Base-by-base conservation (phyloP, 2,113 vertebrate species). In the Hippocampus guttulatus region DNA sequence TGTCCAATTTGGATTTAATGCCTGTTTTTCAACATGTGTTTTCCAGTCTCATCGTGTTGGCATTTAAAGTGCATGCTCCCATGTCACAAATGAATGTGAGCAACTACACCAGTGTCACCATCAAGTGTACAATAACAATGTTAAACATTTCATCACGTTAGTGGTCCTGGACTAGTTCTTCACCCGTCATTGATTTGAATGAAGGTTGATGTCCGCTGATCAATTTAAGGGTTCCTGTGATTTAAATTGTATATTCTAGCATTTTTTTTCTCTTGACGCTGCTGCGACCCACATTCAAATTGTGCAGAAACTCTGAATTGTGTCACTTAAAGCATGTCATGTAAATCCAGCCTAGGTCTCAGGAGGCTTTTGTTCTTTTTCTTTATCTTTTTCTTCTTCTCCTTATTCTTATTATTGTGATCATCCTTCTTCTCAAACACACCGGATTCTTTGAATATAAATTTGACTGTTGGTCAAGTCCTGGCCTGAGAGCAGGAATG, bases 401-500 rank as follows among this genome's bases (percentile, higher is more conserved):
- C 4, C 30, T 33, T 38, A 38, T 38, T 38, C 33, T 38, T 38
- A 38, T 38, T 6, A 38, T 38, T 38, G 33, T 38, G 33, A 38
- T 38, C 43, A 10, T 18, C 45, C 45, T 15, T 52, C 49, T 68
- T 70, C 58, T 27, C 70, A 62, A 68, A 62, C 73, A n/a, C 67
- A 68, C 68, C 72, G 70, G 47, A 15, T 71, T 72, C 47, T 70
- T 75, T n/a, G 15, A 73, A 80, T 70, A 79, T 80, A 78, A 67
- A 76, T 84, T 78, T 83, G 74, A 87, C 75, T 77, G 40, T 1
- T 54, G 78, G 75, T 75, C 73, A 69, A 80, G 73, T 60, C 55
- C 70, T 75, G 65, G 73, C 68, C 75, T 83, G 65, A 78, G 43
- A 84, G 69, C 71, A 65, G 77, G 71, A 86, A 80, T 78, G 70